Evolutionary conservation across 2,113 vertebrate species (phyloP), one percentile per base, ranked within the genome.

Genomic region (Muscicapa adusta): DNA sequence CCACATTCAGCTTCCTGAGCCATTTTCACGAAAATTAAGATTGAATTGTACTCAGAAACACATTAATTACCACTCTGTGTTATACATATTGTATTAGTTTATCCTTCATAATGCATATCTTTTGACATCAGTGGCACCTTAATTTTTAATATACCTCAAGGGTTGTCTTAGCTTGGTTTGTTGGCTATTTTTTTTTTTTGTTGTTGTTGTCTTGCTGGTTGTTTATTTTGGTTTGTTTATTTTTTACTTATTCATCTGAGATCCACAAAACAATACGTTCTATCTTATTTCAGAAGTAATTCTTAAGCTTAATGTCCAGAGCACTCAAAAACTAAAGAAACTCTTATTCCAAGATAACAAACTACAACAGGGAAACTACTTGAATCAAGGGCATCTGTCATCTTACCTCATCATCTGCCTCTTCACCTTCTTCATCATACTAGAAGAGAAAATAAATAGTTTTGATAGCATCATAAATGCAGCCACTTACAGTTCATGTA

Each of bases 371-470:
- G 5, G 7, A 85, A 91, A 42, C 8, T 8, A 76, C 17, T 73
- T 58, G 42, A 88, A 47, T 63, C 45, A 93, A 94, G 62, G 43
- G 72, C 74, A 97, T 94, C 67, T 93, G 56, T 74, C 94, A 97
- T 87, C 97, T 98, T 96, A 99, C 99, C 99, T 99, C 99, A 97
- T 99, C 99, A 89, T 99, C 99, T 12, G 99, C 99, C 96, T 99
- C 99, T 97, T 99, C 99, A 67, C 99, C 99, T 96, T 99, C 99
- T 97, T 99, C 99, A 97, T 99, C 99, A 88, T 99, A 99, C 99
- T 99, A 96, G 28, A 94, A 97, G 45, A 77, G 45, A 96, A 96
- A 96, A 95, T 25, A 79, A 96, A 66, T 33, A 3, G 26, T 48
- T 81, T 89, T 73, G 22, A 50, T 28, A 91, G 40, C 34, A 38